phyloP scores from a whole-genome alignment of 1,140 invertebrate genomes.

The Amyelois transitella region DNA sequence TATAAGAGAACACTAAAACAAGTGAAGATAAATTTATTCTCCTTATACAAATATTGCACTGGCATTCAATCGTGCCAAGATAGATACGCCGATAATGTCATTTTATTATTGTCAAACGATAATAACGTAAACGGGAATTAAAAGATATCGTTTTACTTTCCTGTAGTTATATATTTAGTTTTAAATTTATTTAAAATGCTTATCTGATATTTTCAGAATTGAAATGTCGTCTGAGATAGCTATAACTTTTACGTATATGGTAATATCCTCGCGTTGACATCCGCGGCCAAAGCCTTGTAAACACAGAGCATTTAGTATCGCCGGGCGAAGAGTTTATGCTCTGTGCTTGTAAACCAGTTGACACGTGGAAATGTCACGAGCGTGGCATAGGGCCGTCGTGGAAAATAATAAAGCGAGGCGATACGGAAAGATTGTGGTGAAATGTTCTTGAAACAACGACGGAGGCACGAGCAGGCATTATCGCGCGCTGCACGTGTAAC shows the following conservation, averaged over 20 bases:
- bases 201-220: neutral
- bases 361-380: neutral
- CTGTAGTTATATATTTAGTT: neutral
- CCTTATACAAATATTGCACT: neutral
- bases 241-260: neutral
- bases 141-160: neutral
- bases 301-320: no score
- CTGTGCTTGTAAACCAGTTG: neutral
- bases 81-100: neutral
- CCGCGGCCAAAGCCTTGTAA: neutral
- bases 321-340: no score
- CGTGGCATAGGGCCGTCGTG: neutral
- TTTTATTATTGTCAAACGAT: neutral
- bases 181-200: neutral
- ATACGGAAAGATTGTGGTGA: constrained; percentile 32
- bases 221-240: neutral
- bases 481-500: constrained; percentile 42
- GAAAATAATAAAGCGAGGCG: constrained; percentile 8
- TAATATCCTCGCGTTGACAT: neutral
- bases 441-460: constrained; percentile 1
- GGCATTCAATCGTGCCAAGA: neutral
- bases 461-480: constrained; percentile 40
- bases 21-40: neutral
- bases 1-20: neutral
- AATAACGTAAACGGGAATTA: neutral